Base-by-base conservation (phyloP, 2,797 vertebrate genomes). In the Lemur catta region DNA sequence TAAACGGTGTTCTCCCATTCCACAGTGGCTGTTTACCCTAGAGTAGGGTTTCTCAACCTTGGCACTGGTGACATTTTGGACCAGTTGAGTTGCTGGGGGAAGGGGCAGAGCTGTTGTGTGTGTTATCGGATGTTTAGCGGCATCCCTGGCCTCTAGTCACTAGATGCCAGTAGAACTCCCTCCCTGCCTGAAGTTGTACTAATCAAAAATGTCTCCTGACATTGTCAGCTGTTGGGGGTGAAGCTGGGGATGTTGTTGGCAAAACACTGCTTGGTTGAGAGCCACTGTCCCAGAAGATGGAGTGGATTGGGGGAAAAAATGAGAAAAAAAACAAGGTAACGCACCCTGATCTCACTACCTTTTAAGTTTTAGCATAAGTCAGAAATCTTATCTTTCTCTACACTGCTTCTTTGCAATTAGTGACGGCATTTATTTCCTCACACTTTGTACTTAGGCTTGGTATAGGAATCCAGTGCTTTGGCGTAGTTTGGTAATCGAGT, bases 381-480 rank as follows among this genome's bases (percentile, higher is more conserved):
- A 15, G 22, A 55, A 67, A 69, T 38, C 75, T 87, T 46, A 18
- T 41, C 74, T 65, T 79, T 85, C 17, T 20, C 14, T 35, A 9
- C 33, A 33, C 52, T 4, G 7, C 38, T 50, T 59, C 26, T 65
- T 79, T 65, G 38, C 1, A n/a, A 4, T 84, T 46, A 22, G 22
- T 38, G 57, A 38, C 80, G 30, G n/a, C 4, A 1, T 46, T 67
- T 35, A n/a, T 86, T 86, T 81, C 81, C 48, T 87, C 26, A 22
- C 0, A 69, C 41, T 69, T 80, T 4, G 0, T 4, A 0, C 52
- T 14, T 22, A 46, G 65, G 41, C 38, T 1, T 35, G 7, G 43
- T 2, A 0, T 38, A 24, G n/a, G 48, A 61, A 15, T 52, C 65
- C 33, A 10, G 20, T 7, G 28, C 24, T 38, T 8, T 18, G 24